Percentiles rank a stretch among this genome's conserved stretches.
phyloP scores from a whole-genome alignment of 2,797 vertebrate genomes.

The Choloepus didactylus region DNA sequence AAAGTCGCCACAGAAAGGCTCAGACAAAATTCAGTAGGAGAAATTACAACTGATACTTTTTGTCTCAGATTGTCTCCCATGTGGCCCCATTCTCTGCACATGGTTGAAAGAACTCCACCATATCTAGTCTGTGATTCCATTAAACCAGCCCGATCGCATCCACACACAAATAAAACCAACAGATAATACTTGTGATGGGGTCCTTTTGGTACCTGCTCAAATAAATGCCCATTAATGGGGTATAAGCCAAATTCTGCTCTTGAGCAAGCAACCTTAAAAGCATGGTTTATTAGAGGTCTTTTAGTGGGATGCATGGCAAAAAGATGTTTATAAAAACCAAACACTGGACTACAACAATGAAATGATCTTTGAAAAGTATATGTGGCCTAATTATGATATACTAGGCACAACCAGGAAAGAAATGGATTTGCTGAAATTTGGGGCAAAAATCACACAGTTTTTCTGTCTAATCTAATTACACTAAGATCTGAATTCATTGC shows the following conservation, averaged over 20 bases:
- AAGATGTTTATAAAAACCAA: constrained; percentile 55
- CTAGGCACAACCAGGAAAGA: constrained; percentile 1
- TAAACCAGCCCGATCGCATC: background rate
- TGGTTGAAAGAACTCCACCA: background rate
- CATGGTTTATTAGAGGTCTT: constrained; percentile 35
- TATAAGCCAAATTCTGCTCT: constrained; percentile 15
- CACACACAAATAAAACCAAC: background rate
- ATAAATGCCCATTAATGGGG: background rate
- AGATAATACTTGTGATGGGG: background rate
- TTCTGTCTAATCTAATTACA: background rate
- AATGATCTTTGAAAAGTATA: constrained; percentile 22
- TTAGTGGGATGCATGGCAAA: background rate
- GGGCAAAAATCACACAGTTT: constrained; percentile 24
- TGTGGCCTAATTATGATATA: background rate
- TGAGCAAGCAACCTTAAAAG: constrained; percentile 22
- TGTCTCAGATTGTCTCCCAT: background rate
- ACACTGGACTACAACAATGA: background rate
- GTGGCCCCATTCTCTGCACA: constrained; percentile 3
- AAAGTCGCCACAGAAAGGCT: constrained; percentile 13
- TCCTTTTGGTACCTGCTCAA: constrained; percentile 46
- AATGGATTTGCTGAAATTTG: constrained; percentile 39
- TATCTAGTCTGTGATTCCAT: background rate
- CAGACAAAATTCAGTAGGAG: constrained; percentile 37
- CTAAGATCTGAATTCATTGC: background rate
- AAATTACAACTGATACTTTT: constrained; percentile 8